These are phyloP conservation scores for Melieria picta DNA, from an alignment of 2,888 invertebrate genomes.

Conservation along the genomic window DNA sequence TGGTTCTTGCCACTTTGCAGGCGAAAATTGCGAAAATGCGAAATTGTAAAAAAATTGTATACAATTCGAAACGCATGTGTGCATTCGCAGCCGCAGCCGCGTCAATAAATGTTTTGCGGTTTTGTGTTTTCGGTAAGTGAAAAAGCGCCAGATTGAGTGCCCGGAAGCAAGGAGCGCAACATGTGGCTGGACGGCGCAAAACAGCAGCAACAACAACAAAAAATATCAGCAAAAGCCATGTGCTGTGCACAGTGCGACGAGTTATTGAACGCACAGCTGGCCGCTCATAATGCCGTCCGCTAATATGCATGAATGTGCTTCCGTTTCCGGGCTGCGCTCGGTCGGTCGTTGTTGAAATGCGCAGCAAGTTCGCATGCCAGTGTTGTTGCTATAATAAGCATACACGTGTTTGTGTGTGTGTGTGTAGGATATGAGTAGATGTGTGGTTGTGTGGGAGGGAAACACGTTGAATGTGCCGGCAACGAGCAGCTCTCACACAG, in stretches of 20 bases:
- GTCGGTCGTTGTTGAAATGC: constrained; percentile 9
- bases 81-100: not conserved
- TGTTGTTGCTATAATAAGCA: no score
- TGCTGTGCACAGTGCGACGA: no score
- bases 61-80: no score
- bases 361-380: constrained; percentile 20
- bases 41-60: no score
- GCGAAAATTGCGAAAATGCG: no score
- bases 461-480: not conserved
- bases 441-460: not conserved
- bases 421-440: not conserved
- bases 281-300: not conserved
- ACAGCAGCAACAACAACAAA: no score
- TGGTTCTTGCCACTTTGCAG: no score
- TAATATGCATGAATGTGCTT: constrained; percentile 26
- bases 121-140: not conserved
- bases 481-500: not conserved
- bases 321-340: constrained; percentile 15
- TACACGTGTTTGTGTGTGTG: not conserved
- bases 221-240: no score
- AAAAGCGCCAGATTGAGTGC: no score
- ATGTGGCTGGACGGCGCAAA: no score
- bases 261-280: no score
- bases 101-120: constrained; percentile 30
- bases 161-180: no score